These are phyloP conservation scores for Ischnus inquisitorius DNA, from an alignment of 2,888 invertebrate species.

Conservation along the genomic window DNA sequence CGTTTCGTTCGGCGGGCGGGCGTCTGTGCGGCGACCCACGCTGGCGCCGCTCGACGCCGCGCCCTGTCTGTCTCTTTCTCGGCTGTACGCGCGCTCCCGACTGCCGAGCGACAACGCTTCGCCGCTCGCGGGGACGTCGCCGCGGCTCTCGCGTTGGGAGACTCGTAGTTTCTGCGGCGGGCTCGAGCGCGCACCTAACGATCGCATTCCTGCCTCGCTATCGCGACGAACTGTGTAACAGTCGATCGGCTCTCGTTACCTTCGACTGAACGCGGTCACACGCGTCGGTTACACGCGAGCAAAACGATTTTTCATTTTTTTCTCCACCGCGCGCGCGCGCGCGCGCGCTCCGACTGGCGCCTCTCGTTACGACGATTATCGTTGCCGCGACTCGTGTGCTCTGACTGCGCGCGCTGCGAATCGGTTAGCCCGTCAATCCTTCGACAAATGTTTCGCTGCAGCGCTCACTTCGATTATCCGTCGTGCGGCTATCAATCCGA, in stretches of 20 bases:
- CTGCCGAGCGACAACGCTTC: constrained; percentile 61
- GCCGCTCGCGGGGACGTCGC: constrained; percentile 65
- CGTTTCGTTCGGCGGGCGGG: constrained; percentile 68
- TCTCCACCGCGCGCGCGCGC: background rate
- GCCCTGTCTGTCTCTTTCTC: constrained; percentile 72
- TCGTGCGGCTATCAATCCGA: constrained; percentile 46
- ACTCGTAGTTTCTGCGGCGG: background rate
- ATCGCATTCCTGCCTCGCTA: constrained; percentile 44
- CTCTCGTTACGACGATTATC: constrained; percentile 81
- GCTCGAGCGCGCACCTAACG: background rate
- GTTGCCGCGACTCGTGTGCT: constrained; percentile 71
- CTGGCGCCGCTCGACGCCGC: constrained; percentile 82
- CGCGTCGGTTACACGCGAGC: background rate
- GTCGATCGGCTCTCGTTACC: constrained; percentile 42
- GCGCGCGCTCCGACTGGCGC: constrained; percentile 76
- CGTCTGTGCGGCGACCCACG: constrained; percentile 82
- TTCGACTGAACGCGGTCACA: background rate
- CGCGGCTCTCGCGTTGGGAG: constrained; percentile 66
- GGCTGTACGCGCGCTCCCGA: background rate
- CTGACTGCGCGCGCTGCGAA: constrained; percentile 34
- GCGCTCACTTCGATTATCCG: background rate
- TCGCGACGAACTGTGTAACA: constrained; percentile 19
- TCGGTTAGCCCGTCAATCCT: constrained; percentile 42
- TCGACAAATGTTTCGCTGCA: constrained; percentile 21
- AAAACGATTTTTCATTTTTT: background rate